Evolutionary conservation across 2,113 vertebrate genomes (phyloP).

Genomic region (Campylomormyrus numenius): DNA sequence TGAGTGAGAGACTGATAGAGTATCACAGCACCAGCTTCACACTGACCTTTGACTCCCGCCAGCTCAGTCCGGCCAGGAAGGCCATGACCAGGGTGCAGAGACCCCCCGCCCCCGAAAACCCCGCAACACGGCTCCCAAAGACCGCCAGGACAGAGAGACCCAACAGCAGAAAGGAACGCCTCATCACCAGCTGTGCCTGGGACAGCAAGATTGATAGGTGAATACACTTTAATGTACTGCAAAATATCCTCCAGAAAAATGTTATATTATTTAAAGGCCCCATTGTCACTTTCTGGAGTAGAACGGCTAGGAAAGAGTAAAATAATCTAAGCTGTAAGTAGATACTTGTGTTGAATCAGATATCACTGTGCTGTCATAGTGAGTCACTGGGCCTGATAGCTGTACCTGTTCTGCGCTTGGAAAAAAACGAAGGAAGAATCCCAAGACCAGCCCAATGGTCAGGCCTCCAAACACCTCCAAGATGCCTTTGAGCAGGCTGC

Average conservation of each 20-base stretch:
- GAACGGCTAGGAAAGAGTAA: no score
- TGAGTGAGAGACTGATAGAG: no score
- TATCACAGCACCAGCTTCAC: background rate
- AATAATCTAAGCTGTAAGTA: no score
- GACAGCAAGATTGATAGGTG: background rate
- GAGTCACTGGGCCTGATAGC: no score
- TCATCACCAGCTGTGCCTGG: conserved; percentile 60
- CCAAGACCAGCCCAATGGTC: conserved; percentile 68
- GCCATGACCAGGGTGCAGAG: conserved; percentile 80
- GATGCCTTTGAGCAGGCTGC: conserved; percentile 74
- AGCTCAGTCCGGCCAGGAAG: conserved; percentile 78
- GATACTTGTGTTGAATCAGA: no score
- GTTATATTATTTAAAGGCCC: no score
- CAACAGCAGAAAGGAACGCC: conserved; percentile 66
- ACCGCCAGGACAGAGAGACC: conserved; percentile 75
- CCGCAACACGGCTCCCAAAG: conserved; percentile 66
- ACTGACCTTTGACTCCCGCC: conserved; percentile 73
- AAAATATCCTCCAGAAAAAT: no score
- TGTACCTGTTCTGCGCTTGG: conserved; percentile 64
- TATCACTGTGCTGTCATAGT: no score
- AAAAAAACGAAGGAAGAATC: conserved; percentile 75
- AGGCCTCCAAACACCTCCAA: conserved; percentile 81
- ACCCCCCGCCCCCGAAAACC: conserved; percentile 78
- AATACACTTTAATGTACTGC: conserved; percentile 62
- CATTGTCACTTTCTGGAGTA: no score